Percentiles rank a stretch among this genome's conserved stretches.
phyloP scores from a whole-genome alignment of 2,888 invertebrate species.

The Phortica okadai region DNA sequence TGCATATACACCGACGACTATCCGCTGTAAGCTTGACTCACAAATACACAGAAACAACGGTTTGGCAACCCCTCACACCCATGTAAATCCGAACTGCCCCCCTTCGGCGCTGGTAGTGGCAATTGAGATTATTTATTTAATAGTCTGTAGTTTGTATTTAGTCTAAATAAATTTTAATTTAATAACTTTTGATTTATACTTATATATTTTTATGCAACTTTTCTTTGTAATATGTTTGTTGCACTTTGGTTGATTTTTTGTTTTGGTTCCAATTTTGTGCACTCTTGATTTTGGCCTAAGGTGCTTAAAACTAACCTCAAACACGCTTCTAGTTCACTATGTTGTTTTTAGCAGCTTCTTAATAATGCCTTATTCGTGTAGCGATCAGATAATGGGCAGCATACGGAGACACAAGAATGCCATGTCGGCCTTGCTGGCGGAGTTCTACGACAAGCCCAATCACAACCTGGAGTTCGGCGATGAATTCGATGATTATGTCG shows the following conservation, averaged over 20 bases:
- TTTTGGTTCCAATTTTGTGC: neutral
- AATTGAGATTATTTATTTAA: conserved; percentile 17
- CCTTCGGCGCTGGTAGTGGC: neutral
- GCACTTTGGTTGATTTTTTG: neutral
- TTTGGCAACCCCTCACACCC: conserved; percentile 11
- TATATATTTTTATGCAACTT: conserved; percentile 22
- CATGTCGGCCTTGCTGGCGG: conserved; percentile 83
- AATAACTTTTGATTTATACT: neutral
- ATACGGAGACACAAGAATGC: conserved; percentile 83
- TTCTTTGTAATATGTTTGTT: neutral
- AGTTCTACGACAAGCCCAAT: conserved; percentile 80
- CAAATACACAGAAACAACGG: neutral
- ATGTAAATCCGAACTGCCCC: conserved; percentile 8
- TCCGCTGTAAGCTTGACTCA: conserved; percentile 81
- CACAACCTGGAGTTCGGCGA: conserved; percentile 68
- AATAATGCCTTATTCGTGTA: conserved; percentile 57
- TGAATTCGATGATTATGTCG: conserved; percentile 72
- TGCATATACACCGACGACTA: conserved; percentile 86
- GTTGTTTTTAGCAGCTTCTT: neutral
- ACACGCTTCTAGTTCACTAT: neutral
- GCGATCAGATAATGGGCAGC: conserved; percentile 83
- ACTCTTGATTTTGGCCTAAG: neutral
- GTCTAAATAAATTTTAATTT: conserved; percentile 25
- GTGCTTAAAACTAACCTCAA: conserved; percentile 6
- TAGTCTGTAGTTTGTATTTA: conserved; percentile 28